Evolutionary conservation across 2,113 vertebrate genomes (phyloP).

Genomic region (Aldabrachelys gigantea): DNA sequence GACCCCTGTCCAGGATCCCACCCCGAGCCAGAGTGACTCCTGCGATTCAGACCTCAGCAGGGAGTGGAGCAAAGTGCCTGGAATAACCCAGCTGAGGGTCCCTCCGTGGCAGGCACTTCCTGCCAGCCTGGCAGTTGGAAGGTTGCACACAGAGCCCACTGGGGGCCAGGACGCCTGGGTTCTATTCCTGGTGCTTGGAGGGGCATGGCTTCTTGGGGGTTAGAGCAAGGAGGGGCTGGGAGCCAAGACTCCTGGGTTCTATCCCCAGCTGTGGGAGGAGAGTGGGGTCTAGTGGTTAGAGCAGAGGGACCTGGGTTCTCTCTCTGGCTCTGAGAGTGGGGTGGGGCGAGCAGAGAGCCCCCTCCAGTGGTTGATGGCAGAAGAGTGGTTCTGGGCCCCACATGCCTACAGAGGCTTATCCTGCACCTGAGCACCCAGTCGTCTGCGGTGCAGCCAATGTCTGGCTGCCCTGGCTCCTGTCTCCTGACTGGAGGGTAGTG

Average conservation of each 20-base stretch:
- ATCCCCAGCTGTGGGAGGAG: neutral
- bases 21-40: neutral
- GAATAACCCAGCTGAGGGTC: neutral
- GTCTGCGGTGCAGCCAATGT: too few relatives aligned
- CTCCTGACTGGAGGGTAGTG: too few relatives aligned
- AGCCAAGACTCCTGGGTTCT: neutral
- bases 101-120: neutral
- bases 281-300: neutral
- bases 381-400: neutral
- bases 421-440: neutral
- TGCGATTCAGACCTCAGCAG: too few relatives aligned
- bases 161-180: neutral
- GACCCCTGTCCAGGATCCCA: neutral
- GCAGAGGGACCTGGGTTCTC: neutral
- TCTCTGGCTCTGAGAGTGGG: neutral
- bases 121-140: neutral
- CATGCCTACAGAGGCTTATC: neutral
- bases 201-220: neutral
- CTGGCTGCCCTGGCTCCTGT: neutral
- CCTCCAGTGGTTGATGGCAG: neutral
- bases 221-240: neutral
- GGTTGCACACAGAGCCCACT: neutral
- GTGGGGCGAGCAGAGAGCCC: neutral
- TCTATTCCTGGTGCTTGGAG: neutral
- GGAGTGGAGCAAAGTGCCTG: neutral